These are phyloP conservation scores for Pristionchus maxplancki DNA, from an alignment of 2,888 invertebrate genomes.

Conservation along the genomic window DNA sequence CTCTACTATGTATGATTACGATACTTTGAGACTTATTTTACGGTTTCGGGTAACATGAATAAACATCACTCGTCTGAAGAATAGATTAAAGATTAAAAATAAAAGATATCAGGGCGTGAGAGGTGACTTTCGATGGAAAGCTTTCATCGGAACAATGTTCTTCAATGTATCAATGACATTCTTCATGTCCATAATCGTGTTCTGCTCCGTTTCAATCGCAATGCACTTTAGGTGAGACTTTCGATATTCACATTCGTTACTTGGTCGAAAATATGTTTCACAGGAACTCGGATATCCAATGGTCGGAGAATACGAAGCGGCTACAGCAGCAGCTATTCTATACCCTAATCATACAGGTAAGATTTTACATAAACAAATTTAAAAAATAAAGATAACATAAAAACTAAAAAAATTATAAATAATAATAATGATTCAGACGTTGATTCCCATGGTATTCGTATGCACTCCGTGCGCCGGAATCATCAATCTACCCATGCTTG, in stretches of 20 bases:
- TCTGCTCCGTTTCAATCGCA: background rate
- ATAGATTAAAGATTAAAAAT: background rate
- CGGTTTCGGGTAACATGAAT: too few species aligned
- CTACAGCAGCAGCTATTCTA: background rate
- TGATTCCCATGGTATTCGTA: background rate
- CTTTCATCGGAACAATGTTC: background rate
- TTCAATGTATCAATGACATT: background rate
- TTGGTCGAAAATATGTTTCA: background rate
- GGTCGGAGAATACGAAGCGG: background rate
- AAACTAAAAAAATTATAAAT: background rate
- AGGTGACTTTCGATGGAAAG: background rate
- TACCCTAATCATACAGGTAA: background rate
- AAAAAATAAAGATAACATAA: too few species aligned
- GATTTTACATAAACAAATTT: too few species aligned
- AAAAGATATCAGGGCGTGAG: background rate
- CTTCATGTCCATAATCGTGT: background rate
- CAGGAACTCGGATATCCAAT: background rate
- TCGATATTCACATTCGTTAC: background rate
- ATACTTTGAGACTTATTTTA: background rate
- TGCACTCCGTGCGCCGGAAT: background rate
- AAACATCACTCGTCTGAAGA: too few species aligned
- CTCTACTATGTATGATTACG: slow-evolving; percentile 4
- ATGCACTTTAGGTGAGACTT: background rate
- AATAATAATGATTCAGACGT: background rate
- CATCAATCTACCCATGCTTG: background rate